Base-by-base conservation (phyloP, 2,113 vertebrate species). In the Oncorhynchus gorbuscha region DNA sequence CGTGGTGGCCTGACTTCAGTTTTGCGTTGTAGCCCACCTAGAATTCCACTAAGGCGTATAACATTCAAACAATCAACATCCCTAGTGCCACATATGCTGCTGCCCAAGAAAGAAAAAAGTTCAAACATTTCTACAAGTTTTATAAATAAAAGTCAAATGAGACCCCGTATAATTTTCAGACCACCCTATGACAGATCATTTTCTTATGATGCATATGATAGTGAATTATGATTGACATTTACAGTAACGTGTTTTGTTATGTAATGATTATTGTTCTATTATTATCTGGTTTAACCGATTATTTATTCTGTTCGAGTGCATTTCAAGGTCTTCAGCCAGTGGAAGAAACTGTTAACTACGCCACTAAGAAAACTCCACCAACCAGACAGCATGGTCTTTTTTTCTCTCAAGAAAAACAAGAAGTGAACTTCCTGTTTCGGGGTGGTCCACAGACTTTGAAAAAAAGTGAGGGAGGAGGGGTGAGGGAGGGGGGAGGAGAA, bases 391-490 rank as follows among this genome's bases (percentile, higher is more conserved):
- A 45, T 84, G 81, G 80, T 82, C 51, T 81, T 78, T 83, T 88
- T 89, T 45, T 45, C 9, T 90, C 39, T 90, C 83, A 92, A 92
- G 87, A 93, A 94, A 94, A 94, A 91, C 90, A 93, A 93, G 94
- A 94, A 94, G 91, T 92, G 86, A 89, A 94, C 94, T 94, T 94
- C 94, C 94, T 94, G 94, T 94, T 94, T 94, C 93, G 93, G 94
- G 94, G 94, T 94, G 94, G 94, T 94, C 94, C 92, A 88, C 90
- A 87, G 92, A 91, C 92, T 92, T 89, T 89, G 86, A 91, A 89
- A 88, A 85, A 85, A 90, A 45, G 39, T 11, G 39, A 45, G 9
- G 39, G 39, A 3, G 39, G 39, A 8, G 2, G 35, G 76, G 66
- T 68, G 76, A 24, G 24, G 24, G 24, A 61, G 61, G 22, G 73